Evolutionary conservation across 30 jellyfish, hydroid and myxozoan genomes (phyloP), one percentile per base, ranked within the genome.

Genomic region (Kudoa iwatai): DNA sequence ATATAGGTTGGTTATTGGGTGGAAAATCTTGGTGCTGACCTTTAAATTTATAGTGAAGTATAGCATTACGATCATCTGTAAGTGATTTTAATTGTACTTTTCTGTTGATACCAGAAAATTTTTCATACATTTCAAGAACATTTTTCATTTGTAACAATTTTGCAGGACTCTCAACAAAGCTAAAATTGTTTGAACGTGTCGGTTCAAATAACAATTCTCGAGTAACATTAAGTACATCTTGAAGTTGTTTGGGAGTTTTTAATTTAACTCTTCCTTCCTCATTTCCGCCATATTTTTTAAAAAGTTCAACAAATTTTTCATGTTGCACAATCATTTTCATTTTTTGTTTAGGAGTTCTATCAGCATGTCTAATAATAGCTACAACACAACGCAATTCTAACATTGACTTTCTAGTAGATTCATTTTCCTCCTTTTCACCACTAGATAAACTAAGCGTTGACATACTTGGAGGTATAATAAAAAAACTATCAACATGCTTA

Each of bases 331-430:
- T 55, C 96, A 77, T 77, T 42, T 77, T 77, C 96, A 77, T 77
- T 42, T 77, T 77, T 40, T 77, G 96, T 47, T 77, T 77, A 21
- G 96, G 96, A 24, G 96, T 77, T 25, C 96, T 39, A 48, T 77
- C 96, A 20, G 88, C 96, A 40, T 77, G 96, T 13, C 96, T 68
- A 18, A 77, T 64, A 25, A 77, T 55, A 0, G 82, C 96, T 4
- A 77, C 65, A 25, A 77, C 88, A 32, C 88, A 77, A 6, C 88
- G 71, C 48, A 77, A 53, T 48, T 77, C 96, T 39, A 77, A 48
- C 85, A 58, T 54, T 7, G 85, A 54, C 2, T 88, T 65, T 26
- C 39, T 54, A 11, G 84, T 53, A 13, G 63, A 38, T 55, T 25
- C 65, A 16, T 28, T 28, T 6, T 28, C 36, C 9, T 28, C n/a